phyloP scores from a whole-genome alignment of 2,888 invertebrate genomes.

The Chamaedrilus cognettii region DNA sequence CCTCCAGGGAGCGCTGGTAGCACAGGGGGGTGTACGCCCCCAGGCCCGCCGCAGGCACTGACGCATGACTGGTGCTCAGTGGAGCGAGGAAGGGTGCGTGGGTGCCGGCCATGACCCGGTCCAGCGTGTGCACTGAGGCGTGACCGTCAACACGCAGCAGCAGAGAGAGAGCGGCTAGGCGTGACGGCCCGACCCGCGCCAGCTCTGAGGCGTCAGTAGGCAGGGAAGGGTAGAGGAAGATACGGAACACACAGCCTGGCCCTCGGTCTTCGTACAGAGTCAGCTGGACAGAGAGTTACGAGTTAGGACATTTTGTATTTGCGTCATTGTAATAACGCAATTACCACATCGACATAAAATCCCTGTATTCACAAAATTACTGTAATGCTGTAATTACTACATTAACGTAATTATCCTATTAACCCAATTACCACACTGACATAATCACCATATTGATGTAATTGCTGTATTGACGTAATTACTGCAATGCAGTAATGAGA shows the following conservation, averaged over 20 bases:
- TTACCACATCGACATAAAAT: too few species aligned
- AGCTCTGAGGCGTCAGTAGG: conserved; percentile 26
- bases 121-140: conserved; percentile 24
- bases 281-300: too few species aligned
- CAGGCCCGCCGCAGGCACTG: conserved; percentile 33
- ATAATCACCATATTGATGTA: too few species aligned
- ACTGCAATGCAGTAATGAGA: too few species aligned
- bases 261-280: conserved; percentile 38
- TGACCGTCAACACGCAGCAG: conserved; percentile 26
- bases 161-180: conserved; percentile 25
- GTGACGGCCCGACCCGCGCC: conserved; percentile 25
- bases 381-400: too few species aligned
- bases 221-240: conserved; percentile 36
- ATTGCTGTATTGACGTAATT: too few species aligned
- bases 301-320: too few species aligned
- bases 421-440: too few species aligned
- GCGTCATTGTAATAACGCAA: too few species aligned
- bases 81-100: conserved; percentile 37
- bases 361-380: too few species aligned
- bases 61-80: conserved; percentile 32
- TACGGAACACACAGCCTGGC: conserved; percentile 36
- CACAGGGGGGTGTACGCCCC: conserved; percentile 38
- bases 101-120: conserved; percentile 30
- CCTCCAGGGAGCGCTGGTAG: conserved; percentile 26
- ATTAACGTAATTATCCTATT: too few species aligned